A percentile compares a stretch with the other conserved stretches of the same genome.
These are phyloP conservation scores for Heliothis peltigera DNA, from an alignment of 2,888 invertebrate genomes.

Conservation along the genomic window DNA sequence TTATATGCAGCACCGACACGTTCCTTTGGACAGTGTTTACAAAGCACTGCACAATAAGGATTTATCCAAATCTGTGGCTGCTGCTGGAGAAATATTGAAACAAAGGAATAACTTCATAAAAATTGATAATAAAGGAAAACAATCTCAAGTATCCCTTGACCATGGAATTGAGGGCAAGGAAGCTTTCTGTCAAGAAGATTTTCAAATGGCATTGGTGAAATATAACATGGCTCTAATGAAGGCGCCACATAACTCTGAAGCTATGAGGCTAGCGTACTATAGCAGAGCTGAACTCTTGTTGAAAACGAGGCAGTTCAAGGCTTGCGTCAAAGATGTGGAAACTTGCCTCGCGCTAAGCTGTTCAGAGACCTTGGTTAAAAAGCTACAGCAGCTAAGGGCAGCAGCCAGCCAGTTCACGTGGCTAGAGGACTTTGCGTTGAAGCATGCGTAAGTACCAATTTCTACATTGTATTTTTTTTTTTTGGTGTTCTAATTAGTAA, in stretches of 20 bases:
- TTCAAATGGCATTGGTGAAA: constrained; percentile 14
- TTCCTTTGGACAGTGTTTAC: constrained; percentile 11
- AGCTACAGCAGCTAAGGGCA: constrained; percentile 21
- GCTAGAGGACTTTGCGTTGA: not conserved
- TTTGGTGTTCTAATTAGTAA: too few species aligned
- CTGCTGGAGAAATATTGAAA: not conserved
- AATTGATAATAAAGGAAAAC: constrained; percentile 1
- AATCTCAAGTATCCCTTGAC: not conserved
- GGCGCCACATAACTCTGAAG: constrained; percentile 31
- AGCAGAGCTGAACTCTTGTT: constrained; percentile 28
- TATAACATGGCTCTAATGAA: constrained; percentile 30
- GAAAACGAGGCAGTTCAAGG: not conserved
- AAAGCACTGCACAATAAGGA: constrained; percentile 22
- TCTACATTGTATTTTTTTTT: too few species aligned
- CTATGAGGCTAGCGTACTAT: constrained; percentile 30
- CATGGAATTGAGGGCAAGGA: constrained; percentile 7
- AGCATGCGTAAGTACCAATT: constrained; percentile 11
- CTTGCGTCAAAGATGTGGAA: constrained; percentile 33
- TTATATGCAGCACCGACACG: not conserved
- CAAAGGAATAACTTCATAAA: not conserved
- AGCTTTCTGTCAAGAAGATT: constrained; percentile 7
- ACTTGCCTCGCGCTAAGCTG: constrained; percentile 29
- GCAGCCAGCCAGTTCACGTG: constrained; percentile 5
- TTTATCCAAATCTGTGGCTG: constrained; percentile 28
- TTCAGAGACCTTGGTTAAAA: not conserved